Conservation (phyloP, 2,888 invertebrate genomes). For the Xestia ashworthii region DNA sequence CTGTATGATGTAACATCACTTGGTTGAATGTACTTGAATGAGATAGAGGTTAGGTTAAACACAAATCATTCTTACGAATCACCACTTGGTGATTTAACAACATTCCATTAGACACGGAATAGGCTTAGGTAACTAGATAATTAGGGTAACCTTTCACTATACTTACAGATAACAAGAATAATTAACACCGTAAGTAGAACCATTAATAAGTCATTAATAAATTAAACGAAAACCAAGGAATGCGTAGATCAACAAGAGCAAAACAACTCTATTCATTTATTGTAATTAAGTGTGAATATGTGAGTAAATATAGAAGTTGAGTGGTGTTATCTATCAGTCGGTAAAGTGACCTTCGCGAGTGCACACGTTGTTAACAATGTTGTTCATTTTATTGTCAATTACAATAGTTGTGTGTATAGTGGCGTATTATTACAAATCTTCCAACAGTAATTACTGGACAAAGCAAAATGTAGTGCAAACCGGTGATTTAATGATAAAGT, state of each 20-base stretch:
- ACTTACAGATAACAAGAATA: neutral
- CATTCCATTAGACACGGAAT: too few relatives aligned
- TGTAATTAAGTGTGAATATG: neutral
- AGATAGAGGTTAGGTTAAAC: neutral
- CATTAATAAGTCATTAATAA: constrained; percentile 9
- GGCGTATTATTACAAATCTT: constrained; percentile 52
- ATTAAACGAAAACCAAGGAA: constrained; percentile 11
- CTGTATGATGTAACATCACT: neutral
- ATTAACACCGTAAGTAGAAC: neutral
- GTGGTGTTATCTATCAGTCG: constrained; percentile 29
- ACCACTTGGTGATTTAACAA: neutral
- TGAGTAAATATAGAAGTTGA: constrained; percentile 10
- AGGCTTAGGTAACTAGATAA: neutral
- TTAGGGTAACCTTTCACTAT: neutral
- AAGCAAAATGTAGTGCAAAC: constrained; percentile 75
- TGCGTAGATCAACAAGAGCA: constrained; percentile 2
- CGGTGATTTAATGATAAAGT: constrained; percentile 70
- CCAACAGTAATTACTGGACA: constrained; percentile 77
- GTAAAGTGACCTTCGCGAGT: constrained; percentile 7
- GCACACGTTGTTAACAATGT: constrained; percentile 49
- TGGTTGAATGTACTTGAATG: neutral
- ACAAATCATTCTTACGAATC: neutral
- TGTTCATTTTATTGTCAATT: constrained; percentile 47
- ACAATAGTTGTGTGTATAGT: constrained; percentile 64
- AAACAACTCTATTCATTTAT: constrained; percentile 12